Percentiles rank a stretch among this genome's conserved stretches.
Evolutionary conservation across 2,888 invertebrate species (phyloP).

Genomic region (Ceraclea dissimilis): DNA sequence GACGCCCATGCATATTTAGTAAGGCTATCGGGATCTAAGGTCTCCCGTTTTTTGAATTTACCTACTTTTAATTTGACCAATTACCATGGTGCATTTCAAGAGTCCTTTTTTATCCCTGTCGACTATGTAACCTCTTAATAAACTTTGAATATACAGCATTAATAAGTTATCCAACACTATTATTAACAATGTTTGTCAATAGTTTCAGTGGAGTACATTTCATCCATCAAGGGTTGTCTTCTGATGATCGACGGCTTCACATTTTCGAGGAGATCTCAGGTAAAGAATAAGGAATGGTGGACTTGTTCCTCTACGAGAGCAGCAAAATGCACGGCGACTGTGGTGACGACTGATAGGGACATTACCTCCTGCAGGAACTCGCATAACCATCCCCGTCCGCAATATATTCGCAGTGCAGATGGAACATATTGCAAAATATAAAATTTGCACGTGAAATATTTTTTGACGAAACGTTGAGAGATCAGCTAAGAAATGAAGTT

Average conservation of each 20-base stretch:
- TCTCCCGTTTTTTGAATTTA: too few relatives aligned
- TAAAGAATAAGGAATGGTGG: constrained; percentile 23
- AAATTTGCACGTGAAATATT: not conserved
- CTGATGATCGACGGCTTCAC: constrained; percentile 44
- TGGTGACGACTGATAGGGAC: not conserved
- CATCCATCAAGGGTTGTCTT: constrained; percentile 43
- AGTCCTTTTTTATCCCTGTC: too few relatives aligned
- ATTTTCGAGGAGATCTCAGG: constrained; percentile 35
- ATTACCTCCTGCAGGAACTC: not conserved
- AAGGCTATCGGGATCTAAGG: too few relatives aligned
- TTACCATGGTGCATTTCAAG: too few relatives aligned
- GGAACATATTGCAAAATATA: constrained; percentile 1
- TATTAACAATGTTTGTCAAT: not conserved
- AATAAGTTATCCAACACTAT: too few relatives aligned
- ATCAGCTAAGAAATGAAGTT: too few relatives aligned
- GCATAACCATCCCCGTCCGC: constrained; percentile 6
- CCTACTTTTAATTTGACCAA: too few relatives aligned
- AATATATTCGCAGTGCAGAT: not conserved
- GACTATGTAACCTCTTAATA: too few relatives aligned
- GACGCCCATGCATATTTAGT: too few relatives aligned
- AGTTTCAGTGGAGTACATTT: constrained; percentile 38
- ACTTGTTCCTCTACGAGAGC: constrained; percentile 5
- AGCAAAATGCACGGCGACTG: constrained; percentile 3
- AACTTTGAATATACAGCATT: too few relatives aligned
- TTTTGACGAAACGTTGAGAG: too few relatives aligned